phyloP scores from a whole-genome alignment of 2,113 vertebrate species.

The Myocastor coypus region DNA sequence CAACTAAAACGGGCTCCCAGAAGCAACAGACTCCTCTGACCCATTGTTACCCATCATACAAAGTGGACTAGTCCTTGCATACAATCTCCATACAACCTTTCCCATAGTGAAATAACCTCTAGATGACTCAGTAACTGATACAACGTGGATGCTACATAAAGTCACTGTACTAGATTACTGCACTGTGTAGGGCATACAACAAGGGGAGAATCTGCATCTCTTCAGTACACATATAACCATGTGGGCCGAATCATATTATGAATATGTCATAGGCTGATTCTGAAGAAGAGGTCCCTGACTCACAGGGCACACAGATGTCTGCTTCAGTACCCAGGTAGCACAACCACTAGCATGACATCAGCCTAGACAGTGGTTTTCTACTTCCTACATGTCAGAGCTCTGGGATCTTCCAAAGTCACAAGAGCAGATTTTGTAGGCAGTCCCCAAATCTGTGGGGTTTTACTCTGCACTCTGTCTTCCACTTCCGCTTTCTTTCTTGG shows the following conservation, averaged over 20 bases:
- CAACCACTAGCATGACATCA: not conserved
- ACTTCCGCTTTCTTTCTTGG: not conserved
- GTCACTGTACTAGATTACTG: not conserved
- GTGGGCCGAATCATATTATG: not conserved
- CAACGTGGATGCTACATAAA: not conserved
- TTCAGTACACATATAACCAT: not conserved
- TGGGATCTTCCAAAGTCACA: not conserved
- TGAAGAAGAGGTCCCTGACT: not conserved
- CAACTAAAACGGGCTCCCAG: conserved; percentile 9
- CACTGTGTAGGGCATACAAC: not conserved
- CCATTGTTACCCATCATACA: not conserved
- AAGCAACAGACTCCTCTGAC: not conserved
- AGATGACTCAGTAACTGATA: not conserved
- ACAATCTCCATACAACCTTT: not conserved
- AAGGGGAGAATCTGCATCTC: not conserved
- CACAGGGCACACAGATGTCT: not conserved
- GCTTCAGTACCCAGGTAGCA: not conserved
- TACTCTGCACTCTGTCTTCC: not conserved
- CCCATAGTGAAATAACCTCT: not conserved
- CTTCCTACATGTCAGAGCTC: not conserved
- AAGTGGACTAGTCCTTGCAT: not conserved
- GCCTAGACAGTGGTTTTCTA: not conserved
- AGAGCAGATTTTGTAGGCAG: not conserved
- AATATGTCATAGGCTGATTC: not conserved
- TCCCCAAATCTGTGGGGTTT: not conserved